These are phyloP conservation scores for Nemotelus nigrinus DNA, from an alignment of 2,888 invertebrate species.

Conservation along the genomic window DNA sequence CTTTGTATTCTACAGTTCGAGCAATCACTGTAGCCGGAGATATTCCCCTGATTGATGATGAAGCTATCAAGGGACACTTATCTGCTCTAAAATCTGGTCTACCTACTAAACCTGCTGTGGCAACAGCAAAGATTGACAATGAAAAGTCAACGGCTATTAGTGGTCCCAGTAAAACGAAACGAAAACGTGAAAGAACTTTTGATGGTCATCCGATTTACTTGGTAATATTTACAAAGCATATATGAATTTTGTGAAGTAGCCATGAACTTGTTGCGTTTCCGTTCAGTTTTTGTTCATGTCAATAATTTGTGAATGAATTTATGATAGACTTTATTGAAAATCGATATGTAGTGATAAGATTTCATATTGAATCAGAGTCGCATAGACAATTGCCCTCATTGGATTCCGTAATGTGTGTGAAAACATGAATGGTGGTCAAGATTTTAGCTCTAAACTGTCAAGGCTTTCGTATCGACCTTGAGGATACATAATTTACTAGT, in stretches of 20 bases:
- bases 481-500: too few relatives aligned
- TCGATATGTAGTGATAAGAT: not conserved
- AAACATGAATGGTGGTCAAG: too few relatives aligned
- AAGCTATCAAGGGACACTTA: not conserved
- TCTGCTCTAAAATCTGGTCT: not conserved
- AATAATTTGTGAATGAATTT: too few relatives aligned
- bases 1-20: slow-evolving; percentile 18
- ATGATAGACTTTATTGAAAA: not conserved
- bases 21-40: slow-evolving; percentile 23
- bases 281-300: not conserved
- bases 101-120: not conserved
- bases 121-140: not conserved
- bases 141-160: not conserved
- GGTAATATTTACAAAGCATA: slow-evolving; percentile 48
- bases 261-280: too few relatives aligned
- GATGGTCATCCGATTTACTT: slow-evolving; percentile 56
- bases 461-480: too few relatives aligned
- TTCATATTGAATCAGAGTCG: too few relatives aligned
- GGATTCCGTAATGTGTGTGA: too few relatives aligned
- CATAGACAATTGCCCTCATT: too few relatives aligned
- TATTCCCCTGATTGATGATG: slow-evolving; percentile 52
- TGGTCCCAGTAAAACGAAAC: not conserved
- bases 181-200: slow-evolving; percentile 52
- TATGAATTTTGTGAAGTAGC: too few relatives aligned
- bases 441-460: too few relatives aligned